Conservation (phyloP, 2,113 vertebrate genomes). For the western clawed frog (Xenopus tropicalis) region DNA sequence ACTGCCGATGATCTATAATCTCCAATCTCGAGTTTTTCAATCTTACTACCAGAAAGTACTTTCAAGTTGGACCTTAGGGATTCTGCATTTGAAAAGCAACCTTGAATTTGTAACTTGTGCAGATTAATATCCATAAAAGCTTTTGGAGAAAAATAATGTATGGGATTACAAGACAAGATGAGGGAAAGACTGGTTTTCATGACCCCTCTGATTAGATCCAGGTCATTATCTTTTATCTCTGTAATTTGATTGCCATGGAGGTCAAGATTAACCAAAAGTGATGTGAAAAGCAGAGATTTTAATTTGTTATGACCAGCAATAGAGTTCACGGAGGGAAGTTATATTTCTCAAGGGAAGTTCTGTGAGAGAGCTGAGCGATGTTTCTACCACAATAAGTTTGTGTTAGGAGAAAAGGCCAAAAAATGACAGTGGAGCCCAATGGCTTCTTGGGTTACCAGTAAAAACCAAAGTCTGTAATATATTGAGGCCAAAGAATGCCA, state of each 20-base stretch:
- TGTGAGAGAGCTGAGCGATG: constrained; percentile 50
- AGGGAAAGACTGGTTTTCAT: constrained; percentile 58
- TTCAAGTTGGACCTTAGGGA: constrained; percentile 55
- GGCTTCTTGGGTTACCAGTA: constrained; percentile 64
- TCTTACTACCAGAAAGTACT: constrained; percentile 60
- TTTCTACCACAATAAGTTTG: constrained; percentile 63
- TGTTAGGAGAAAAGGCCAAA: constrained; percentile 54
- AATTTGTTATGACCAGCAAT: constrained; percentile 65
- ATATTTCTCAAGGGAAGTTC: constrained; percentile 63
- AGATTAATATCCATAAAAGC: constrained; percentile 61
- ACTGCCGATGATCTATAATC: constrained; percentile 52
- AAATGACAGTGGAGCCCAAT: constrained; percentile 54
- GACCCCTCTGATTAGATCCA: constrained; percentile 51
- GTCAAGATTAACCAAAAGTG: constrained; percentile 60
- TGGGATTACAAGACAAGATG: constrained; percentile 65
- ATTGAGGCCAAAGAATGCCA: constrained; percentile 57
- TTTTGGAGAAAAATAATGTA: constrained; percentile 60
- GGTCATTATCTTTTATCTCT: constrained; percentile 53
- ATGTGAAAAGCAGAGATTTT: constrained; percentile 57
- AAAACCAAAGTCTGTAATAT: constrained; percentile 65
- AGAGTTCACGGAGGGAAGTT: constrained; percentile 59
- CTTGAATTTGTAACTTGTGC: constrained; percentile 56
- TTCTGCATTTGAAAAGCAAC: constrained; percentile 54
- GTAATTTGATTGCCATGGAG: constrained; percentile 62
- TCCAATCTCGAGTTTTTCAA: constrained; percentile 59